Evolutionary conservation across 2,888 invertebrate species (phyloP).

Genomic region (Autographa pulchrina): DNA sequence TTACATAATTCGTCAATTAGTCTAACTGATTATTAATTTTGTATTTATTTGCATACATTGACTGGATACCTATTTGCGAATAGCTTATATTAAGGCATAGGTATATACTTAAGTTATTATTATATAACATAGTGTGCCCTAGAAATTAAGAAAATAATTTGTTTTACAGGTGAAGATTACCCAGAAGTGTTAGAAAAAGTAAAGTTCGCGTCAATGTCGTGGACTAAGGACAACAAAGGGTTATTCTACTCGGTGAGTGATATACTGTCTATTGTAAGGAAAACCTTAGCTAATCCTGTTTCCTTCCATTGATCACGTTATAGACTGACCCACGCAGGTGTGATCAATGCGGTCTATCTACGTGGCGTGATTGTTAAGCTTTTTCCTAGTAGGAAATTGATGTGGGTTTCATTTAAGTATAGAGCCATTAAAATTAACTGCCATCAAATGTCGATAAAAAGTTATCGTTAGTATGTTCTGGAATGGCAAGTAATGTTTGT

Average conservation of each 20-base stretch:
- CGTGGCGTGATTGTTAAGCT: conserved; percentile 19
- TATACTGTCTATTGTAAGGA: conserved; percentile 10
- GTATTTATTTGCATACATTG: too few species aligned
- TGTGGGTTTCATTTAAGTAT: conserved; percentile 10
- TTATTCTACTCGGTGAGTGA: conserved; percentile 96
- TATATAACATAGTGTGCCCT: too few species aligned
- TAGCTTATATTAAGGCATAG: too few species aligned
- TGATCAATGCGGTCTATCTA: conserved; percentile 18
- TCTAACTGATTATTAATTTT: neutral
- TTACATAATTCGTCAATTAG: neutral
- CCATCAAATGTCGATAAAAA: neutral
- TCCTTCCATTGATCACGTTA: conserved; percentile 34
- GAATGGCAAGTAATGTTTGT: neutral
- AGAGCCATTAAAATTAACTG: neutral
- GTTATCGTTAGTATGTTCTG: neutral
- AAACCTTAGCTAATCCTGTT: conserved; percentile 12
- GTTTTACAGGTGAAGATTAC: conserved; percentile 92
- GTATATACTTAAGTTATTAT: too few species aligned
- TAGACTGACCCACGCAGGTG: conserved; percentile 17
- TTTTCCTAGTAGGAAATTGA: conserved; percentile 15
- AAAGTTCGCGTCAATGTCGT: conserved; percentile 97
- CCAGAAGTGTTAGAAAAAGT: conserved; percentile 97
- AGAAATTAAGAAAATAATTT: conserved; percentile 2
- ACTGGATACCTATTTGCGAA: too few species aligned
- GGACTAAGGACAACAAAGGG: conserved; percentile 98